Evolutionary conservation across 1,140 invertebrate genomes (phyloP).

Genomic region (Oreohelix idahoensis): DNA sequence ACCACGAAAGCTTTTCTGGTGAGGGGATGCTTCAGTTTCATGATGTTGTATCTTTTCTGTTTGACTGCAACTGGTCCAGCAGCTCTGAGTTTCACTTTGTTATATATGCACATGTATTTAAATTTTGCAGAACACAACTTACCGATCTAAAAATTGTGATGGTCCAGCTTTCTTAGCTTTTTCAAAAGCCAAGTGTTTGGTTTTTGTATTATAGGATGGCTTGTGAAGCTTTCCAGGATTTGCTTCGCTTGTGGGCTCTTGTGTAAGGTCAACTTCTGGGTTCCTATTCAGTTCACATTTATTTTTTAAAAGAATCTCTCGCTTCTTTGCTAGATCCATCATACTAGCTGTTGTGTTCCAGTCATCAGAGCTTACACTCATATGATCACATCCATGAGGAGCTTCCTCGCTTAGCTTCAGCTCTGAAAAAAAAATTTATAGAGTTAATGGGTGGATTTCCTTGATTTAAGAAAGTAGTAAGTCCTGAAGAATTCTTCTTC

Average conservation of each 20-base stretch:
- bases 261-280: background rate
- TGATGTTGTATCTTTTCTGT: no score
- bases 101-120: no score
- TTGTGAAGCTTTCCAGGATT: background rate
- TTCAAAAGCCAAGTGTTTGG: background rate
- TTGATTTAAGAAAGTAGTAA: no score
- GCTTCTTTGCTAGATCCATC: constrained; percentile 50
- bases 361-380: constrained; percentile 54
- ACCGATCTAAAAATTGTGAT: background rate
- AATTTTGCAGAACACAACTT: no score
- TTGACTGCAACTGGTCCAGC: no score
- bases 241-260: constrained; percentile 40
- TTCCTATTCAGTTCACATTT: constrained; percentile 23
- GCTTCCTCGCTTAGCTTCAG: constrained; percentile 22
- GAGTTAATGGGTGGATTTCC: no score
- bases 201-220: background rate
- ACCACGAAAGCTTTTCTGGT: no score
- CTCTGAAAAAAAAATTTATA: constrained; percentile 8
- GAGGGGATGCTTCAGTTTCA: no score
- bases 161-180: background rate
- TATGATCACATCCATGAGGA: background rate
- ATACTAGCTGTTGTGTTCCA: constrained; percentile 54
- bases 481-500: no score
- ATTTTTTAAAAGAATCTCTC: constrained; percentile 26
- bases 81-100: no score